A percentile compares a stretch with the other conserved stretches of the same genome.
phyloP scores from a whole-genome alignment of 2,888 invertebrate species.

The Chironomus riparius region DNA sequence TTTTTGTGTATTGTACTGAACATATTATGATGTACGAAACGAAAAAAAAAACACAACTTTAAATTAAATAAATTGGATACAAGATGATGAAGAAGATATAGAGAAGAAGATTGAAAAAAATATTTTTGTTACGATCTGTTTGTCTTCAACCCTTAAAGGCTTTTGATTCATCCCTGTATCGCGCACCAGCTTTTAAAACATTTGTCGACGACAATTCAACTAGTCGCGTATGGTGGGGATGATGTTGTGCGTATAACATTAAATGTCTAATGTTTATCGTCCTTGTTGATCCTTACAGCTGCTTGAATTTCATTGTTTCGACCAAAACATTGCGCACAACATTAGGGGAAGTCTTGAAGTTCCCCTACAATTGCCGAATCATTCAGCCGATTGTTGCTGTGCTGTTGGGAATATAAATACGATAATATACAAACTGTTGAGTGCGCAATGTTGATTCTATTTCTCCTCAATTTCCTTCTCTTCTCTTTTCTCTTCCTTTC shows the following conservation, averaged over 20 bases:
- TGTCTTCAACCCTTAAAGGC: constrained; percentile 45
- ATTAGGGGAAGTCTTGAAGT: background rate
- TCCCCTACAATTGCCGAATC: background rate
- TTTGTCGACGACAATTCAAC: background rate
- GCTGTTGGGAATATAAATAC: background rate
- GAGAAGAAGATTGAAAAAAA: constrained; percentile 28
- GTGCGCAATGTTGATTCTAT: background rate
- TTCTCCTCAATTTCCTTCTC: background rate
- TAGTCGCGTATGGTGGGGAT: constrained; percentile 16
- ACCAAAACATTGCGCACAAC: background rate
- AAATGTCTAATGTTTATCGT: constrained; percentile 16
- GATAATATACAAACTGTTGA: background rate
- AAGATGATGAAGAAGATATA: constrained; percentile 28
- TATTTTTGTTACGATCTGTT: constrained; percentile 15
- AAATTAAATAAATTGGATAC: constrained; percentile 12
- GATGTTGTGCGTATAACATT: background rate
- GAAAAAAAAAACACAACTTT: background rate
- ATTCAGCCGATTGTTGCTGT: background rate
- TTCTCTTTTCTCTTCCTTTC: background rate
- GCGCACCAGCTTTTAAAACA: constrained; percentile 39
- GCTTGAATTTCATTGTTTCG: background rate
- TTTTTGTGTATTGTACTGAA: background rate
- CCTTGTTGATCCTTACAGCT: constrained; percentile 24
- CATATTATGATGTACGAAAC: background rate
- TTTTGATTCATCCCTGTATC: constrained; percentile 40